Base-by-base conservation (phyloP, 2,888 invertebrate species). In the Phoronis australis region DNA sequence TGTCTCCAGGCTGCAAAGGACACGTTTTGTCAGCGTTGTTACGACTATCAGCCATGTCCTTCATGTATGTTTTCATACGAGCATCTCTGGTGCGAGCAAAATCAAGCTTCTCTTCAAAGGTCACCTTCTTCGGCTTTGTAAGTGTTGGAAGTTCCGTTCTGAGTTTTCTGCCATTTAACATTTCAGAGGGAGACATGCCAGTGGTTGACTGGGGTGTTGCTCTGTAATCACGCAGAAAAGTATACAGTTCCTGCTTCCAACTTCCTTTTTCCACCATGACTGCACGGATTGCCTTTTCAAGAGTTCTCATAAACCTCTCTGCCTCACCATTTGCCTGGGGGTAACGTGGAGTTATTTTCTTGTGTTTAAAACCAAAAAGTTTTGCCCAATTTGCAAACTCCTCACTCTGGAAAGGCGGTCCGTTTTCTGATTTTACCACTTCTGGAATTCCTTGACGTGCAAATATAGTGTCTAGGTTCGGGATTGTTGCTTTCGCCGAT, bases 381-480 rank as follows among this genome's bases (percentile, higher is more conserved):
- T 47, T 40, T 1, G 50, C 46, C 45, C 48, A 57, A 21, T 52
- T 18, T 27, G 15, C 15, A 39, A 60, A 56, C 6, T 52, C 45
- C 18, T 24, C 15, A 4, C 47, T 31, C 4, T 50, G n/a, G 38
- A 54, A 57, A 26, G 57, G 59, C 1, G 54, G 51, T 24, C 55
- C 57, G 26, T 59, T 55, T 37, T 56, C 57, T 18, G 45, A 45
- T 25, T 57, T 57, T 6, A 57, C n/a, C 4, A 47, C 43, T 4
- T 44, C 38, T 37, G 59, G 59, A 22, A 56, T 53, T 23, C 57
- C 54, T 45, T 42, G 49, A 22, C 39, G 22, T 20, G 52, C 21
- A 26, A 57, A 57, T 39, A 55, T 48, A 21, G 46, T 53, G 24
- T 57, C 51, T 3, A 60, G 35, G 5, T 39, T 21, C 23, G 56